Percentiles rank a stretch among this genome's conserved stretches.
Conservation (phyloP, 92 coral and sea anemone genomes). For the Siderastrea radians region DNA sequence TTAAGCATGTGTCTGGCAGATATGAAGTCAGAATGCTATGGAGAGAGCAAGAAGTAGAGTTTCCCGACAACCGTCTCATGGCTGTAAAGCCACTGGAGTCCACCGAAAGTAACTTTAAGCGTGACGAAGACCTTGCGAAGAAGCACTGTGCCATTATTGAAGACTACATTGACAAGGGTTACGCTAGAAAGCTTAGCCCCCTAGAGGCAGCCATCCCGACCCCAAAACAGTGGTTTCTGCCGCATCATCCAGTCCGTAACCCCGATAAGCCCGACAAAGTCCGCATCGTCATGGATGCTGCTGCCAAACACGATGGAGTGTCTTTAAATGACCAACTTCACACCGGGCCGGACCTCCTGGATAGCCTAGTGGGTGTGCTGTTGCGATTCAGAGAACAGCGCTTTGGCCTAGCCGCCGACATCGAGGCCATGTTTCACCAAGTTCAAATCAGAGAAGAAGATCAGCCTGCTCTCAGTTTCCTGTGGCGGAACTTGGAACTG, state of each 20-base stretch:
- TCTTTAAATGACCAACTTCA: constrained; percentile 53
- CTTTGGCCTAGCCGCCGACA: constrained; percentile 76
- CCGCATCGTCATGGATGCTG: constrained; percentile 71
- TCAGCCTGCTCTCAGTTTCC: constrained; percentile 76
- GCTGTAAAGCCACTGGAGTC: constrained; percentile 71
- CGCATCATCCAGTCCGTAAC: constrained; percentile 65
- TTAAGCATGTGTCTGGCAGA: no score
- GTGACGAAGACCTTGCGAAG: constrained; percentile 55
- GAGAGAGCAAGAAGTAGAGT: no score
- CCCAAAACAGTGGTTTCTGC: constrained; percentile 45
- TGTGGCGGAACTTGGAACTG: constrained; percentile 63
- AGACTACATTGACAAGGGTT: constrained; percentile 55
- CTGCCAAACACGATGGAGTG: constrained; percentile 41
- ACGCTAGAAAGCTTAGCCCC: constrained; percentile 58
- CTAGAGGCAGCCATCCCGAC: constrained; percentile 46
- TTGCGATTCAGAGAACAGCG: constrained; percentile 45
- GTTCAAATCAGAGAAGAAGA: constrained; percentile 53
- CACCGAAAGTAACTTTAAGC: constrained; percentile 55
- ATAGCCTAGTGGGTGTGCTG: no score
- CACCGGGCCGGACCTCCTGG: constrained; percentile 40
- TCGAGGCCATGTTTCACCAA: constrained; percentile 77
- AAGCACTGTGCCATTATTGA: constrained; percentile 66
- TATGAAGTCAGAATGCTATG: no score
- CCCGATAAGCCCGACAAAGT: constrained; percentile 66
- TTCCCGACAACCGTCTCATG: constrained; percentile 2